Evolutionary conservation across 1,140 invertebrate species (phyloP).

Genomic region (Lamellibrachia luymesi): DNA sequence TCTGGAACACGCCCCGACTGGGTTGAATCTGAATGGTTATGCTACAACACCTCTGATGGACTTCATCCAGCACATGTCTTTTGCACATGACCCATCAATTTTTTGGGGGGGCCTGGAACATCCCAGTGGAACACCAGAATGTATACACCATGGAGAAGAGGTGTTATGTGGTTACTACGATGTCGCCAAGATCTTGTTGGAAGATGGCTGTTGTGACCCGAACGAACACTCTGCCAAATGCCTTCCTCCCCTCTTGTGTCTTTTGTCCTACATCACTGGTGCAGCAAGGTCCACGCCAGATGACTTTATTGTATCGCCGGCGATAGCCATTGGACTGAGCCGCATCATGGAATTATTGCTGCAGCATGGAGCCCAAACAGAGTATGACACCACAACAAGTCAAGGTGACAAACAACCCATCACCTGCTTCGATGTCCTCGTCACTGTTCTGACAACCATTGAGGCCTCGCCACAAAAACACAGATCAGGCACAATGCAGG

Average conservation of each 20-base stretch:
- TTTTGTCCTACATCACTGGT: background rate
- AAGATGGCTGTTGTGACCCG: background rate
- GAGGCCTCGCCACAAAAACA: background rate
- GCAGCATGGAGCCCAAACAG: slow-evolving; percentile 5
- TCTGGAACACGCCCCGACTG: background rate
- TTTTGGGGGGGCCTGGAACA: background rate
- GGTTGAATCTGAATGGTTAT: slow-evolving; percentile 8
- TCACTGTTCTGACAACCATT: slow-evolving; percentile 6
- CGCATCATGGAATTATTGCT: background rate
- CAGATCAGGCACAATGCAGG: background rate
- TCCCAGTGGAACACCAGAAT: background rate
- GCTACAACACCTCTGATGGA: background rate
- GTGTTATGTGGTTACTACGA: background rate
- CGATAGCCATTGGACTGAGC: background rate
- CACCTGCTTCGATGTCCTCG: slow-evolving; percentile 2
- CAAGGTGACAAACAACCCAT: background rate
- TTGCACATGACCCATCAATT: background rate
- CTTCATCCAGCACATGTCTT: background rate
- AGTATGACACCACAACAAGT: background rate
- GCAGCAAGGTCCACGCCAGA: background rate
- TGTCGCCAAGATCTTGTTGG: background rate
- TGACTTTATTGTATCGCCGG: background rate
- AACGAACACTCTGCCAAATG: background rate
- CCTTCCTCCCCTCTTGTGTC: slow-evolving; percentile 11
- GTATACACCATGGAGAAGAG: background rate